Percentiles rank a stretch among this genome's conserved stretches.
These are phyloP conservation scores for Mionectes macconnelli DNA, from an alignment of 2,113 vertebrate species.

Conservation along the genomic window DNA sequence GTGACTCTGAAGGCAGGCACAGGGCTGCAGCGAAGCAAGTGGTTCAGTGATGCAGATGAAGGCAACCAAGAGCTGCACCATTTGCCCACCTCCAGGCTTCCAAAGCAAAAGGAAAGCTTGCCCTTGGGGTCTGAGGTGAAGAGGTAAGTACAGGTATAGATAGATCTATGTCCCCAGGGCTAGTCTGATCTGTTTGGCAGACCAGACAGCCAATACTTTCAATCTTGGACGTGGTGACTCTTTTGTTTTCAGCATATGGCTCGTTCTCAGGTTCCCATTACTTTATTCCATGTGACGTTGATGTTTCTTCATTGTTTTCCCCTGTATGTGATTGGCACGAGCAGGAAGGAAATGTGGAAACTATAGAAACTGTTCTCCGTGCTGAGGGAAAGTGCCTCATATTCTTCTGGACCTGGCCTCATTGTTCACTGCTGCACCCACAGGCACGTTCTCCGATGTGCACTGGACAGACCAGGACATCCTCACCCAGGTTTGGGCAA, in stretches of 20 bases:
- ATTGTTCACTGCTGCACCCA: neutral
- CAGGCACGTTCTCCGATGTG: neutral
- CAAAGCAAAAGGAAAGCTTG: constrained; percentile 16
- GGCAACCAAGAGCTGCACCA: neutral
- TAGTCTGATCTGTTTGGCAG: constrained; percentile 28
- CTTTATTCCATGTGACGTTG: neutral
- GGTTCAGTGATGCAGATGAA: neutral
- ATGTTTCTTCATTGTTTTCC: constrained; percentile 49
- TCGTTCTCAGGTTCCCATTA: neutral
- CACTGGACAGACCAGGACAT: neutral
- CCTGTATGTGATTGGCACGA: neutral
- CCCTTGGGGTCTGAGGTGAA: constrained; percentile 26
- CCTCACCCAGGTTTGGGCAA: neutral
- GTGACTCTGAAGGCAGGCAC: fast-evolving
- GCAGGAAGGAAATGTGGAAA: constrained; percentile 59
- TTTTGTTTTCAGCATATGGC: neutral
- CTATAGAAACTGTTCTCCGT: constrained; percentile 15
- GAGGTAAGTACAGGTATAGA: neutral
- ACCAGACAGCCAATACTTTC: neutral
- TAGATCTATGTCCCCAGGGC: constrained; percentile 7
- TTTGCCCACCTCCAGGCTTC: neutral
- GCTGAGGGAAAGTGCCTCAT: constrained; percentile 17
- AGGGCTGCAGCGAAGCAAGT: neutral
- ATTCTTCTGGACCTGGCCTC: constrained; percentile 16
- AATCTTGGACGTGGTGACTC: neutral